phyloP scores from a whole-genome alignment of 2,797 vertebrate species.

The Naso thynnoides region DNA sequence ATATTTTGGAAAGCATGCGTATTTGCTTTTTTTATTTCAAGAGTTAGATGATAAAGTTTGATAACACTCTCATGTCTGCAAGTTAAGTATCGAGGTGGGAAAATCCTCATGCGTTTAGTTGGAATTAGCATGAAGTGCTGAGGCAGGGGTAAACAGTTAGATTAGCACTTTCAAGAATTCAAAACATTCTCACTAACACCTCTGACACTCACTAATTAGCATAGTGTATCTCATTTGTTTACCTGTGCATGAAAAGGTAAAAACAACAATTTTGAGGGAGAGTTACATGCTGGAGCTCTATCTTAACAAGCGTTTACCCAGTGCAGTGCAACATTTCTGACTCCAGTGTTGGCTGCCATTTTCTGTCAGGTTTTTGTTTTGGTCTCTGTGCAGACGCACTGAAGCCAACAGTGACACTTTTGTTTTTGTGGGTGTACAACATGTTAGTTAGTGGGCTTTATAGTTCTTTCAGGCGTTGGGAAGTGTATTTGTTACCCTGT shows the following conservation, averaged over 20 bases:
- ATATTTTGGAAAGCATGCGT: not conserved
- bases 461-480: no score
- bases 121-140: conserved; percentile 1
- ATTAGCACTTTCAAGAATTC: not conserved
- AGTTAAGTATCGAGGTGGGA: not conserved
- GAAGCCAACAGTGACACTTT: no score
- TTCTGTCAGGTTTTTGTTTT: no score
- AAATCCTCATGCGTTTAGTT: conserved; percentile 8
- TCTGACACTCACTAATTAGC: conserved; percentile 10
- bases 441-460: no score
- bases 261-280: not conserved
- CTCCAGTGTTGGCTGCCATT: no score
- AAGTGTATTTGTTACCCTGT: no score
- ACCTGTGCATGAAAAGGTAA: not conserved
- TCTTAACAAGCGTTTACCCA: not conserved
- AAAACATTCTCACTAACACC: not conserved
- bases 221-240: conserved; percentile 15
- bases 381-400: no score
- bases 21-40: not conserved
- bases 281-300: not conserved
- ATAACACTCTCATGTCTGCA: not conserved
- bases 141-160: not conserved
- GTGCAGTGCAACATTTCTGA: conserved; percentile 3
- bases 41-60: not conserved
- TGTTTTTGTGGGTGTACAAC: no score